Evolutionary conservation across 2,113 vertebrate genomes (phyloP), one percentile per base, ranked within the genome.

Genomic region (Geococcyx californianus): DNA sequence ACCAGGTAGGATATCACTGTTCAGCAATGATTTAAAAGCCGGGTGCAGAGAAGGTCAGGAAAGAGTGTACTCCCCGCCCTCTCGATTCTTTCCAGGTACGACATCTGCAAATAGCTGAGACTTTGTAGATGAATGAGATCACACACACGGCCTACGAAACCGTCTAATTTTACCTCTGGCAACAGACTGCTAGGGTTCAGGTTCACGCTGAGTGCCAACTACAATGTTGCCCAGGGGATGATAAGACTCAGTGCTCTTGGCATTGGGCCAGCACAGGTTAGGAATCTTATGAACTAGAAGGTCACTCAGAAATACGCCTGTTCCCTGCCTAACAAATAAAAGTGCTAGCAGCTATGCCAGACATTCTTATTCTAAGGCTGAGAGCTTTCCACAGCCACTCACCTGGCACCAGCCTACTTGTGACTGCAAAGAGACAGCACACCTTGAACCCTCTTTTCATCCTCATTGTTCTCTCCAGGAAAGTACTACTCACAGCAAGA

Each of bases 191-290:
- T 47, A 7, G 8, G 21, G 49, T 59, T 84, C 36, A 60, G 16
- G 26, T 17, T 80, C 68, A 56, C 31, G 59, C 42, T 1, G 3
- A 73, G 55, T 4, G 9, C 29, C 36, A 82, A 13, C 36, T 70
- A 67, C 2, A 7, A 14, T 31, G 7, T 5, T n/a, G 20, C 24
- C 40, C 14, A 44, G 55, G 36, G 74, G 5, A 31, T 18, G 6
- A 10, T 17, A 81, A 64, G 17, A 21, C 36, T 77, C 40, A 17
- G 44, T 12, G 16, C 40, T 62, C 31, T 81, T 3, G 0, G 13
- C 29, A 17, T 64, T 19, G 3, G 25, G 9, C 15, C 15, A 20
- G 13, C 2, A 0, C 0, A 0, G 11, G 5, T 1, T 59, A 8
- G 34, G 23, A 78, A 84, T 45, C 11, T 42, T 11, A 78, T 51